Percentiles rank a stretch among this genome's conserved stretches.
Evolutionary conservation across 2,113 vertebrate species (phyloP).

Genomic region (Labeo catla): DNA sequence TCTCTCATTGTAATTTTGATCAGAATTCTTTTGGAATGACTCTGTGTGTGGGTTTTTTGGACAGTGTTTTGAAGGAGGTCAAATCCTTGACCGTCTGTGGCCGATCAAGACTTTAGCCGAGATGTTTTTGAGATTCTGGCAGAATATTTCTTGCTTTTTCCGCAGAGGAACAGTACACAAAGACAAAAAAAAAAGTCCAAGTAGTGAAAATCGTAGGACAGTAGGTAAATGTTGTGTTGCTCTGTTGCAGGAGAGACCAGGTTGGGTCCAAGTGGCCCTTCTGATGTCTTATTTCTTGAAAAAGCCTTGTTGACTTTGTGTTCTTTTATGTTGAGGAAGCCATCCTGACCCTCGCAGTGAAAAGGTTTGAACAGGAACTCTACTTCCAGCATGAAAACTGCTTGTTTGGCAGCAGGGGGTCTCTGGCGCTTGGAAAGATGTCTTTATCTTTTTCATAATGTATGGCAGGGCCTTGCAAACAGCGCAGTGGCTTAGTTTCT

Average conservation of each 20-base stretch:
- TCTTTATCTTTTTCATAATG: constrained; percentile 5
- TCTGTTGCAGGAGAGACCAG: background rate
- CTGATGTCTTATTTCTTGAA: background rate
- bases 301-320: background rate
- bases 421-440: background rate
- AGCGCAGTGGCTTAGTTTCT: background rate
- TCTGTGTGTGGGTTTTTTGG: background rate
- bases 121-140: background rate
- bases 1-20: background rate
- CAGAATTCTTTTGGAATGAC: background rate
- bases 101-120: background rate
- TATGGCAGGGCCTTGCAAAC: background rate
- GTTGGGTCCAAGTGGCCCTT: background rate
- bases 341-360: background rate
- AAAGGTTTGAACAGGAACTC: background rate
- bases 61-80: background rate
- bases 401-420: constrained; percentile 20
- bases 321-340: background rate
- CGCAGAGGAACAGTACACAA: background rate
- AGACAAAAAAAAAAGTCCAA: constrained; percentile 2
- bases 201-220: background rate
- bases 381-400: background rate
- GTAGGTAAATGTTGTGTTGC: background rate
- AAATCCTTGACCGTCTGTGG: background rate
- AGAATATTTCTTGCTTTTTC: background rate